A percentile compares a stretch with the other conserved stretches of the same genome.
These are phyloP conservation scores for Myiotriccus ornatus DNA, from an alignment of 2,797 vertebrate genomes.

Conservation along the genomic window DNA sequence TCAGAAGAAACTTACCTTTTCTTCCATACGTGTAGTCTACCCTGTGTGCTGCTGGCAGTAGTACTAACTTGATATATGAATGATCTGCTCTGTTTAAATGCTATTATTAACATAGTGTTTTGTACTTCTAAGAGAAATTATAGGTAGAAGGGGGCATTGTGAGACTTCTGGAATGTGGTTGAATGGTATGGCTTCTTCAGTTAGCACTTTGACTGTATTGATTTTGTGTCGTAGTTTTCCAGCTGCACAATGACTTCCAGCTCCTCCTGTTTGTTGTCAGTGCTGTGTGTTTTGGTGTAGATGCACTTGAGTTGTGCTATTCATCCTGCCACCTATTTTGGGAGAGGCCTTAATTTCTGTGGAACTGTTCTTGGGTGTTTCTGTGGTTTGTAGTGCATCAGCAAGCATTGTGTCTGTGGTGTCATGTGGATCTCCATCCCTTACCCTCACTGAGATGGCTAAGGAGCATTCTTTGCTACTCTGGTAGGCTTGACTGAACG, in stretches of 20 bases:
- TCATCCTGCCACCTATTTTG: not conserved
- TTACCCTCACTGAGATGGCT: not conserved
- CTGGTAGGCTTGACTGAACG: not conserved
- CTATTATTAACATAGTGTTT: not conserved
- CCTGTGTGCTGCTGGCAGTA: not conserved
- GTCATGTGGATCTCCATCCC: not conserved
- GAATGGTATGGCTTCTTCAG: not conserved
- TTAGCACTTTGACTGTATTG: not conserved
- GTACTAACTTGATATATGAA: not conserved
- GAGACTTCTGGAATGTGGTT: not conserved
- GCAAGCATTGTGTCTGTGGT: not conserved
- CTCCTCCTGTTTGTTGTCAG: not conserved
- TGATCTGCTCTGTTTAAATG: not conserved
- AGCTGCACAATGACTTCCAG: not conserved
- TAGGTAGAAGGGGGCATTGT: not conserved
- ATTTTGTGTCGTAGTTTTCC: not conserved
- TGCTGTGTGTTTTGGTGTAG: not conserved
- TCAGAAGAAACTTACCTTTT: not conserved
- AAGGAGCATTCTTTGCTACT: not conserved
- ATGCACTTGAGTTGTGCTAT: not conserved
- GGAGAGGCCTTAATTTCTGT: not conserved
- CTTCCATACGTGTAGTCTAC: not conserved
- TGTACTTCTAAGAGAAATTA: not conserved
- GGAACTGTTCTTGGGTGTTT: not conserved
- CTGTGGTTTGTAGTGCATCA: not conserved